Conservation (phyloP, 2,888 invertebrate species). For the Desoria tigrina region DNA sequence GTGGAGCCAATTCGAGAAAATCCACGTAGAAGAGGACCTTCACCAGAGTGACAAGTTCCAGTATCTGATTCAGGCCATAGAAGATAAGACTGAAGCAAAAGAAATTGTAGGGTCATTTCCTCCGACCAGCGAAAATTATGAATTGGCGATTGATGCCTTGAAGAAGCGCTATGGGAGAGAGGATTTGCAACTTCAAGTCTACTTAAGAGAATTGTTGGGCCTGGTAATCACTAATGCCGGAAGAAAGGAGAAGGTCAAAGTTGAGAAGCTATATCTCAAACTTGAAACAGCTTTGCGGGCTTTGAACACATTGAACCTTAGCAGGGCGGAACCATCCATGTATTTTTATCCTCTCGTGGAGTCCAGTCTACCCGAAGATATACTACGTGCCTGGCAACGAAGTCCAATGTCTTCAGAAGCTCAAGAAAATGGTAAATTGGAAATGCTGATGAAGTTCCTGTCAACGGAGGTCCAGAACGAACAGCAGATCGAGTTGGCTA, state of each 20-base stretch:
- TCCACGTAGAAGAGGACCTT: constrained; percentile 46
- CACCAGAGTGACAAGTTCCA: constrained; percentile 37
- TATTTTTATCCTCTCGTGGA: constrained; percentile 53
- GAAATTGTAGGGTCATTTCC: constrained; percentile 45
- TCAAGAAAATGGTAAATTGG: constrained; percentile 7
- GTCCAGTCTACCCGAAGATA: constrained; percentile 54
- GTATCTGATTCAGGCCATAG: constrained; percentile 47
- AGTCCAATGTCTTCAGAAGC: not conserved
- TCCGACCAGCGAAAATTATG: constrained; percentile 51
- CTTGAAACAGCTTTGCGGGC: constrained; percentile 32
- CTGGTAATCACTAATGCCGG: constrained; percentile 48
- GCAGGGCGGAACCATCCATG: constrained; percentile 20
- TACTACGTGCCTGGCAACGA: constrained; percentile 53
- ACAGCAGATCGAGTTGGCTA: constrained; percentile 3
- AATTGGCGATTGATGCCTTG: constrained; percentile 44
- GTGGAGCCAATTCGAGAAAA: constrained; percentile 53
- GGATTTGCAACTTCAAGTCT: constrained; percentile 52
- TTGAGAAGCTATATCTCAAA: constrained; percentile 28
- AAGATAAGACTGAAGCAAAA: constrained; percentile 43
- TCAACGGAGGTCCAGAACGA: constrained; percentile 14
- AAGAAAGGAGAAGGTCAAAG: not conserved
- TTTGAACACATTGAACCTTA: constrained; percentile 30
- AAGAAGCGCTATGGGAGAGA: constrained; percentile 44
- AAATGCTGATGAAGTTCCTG: constrained; percentile 14
- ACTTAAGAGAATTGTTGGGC: constrained; percentile 54